Conservation (phyloP, 2,797 vertebrate genomes). For the Sebastes diploproa region DNA sequence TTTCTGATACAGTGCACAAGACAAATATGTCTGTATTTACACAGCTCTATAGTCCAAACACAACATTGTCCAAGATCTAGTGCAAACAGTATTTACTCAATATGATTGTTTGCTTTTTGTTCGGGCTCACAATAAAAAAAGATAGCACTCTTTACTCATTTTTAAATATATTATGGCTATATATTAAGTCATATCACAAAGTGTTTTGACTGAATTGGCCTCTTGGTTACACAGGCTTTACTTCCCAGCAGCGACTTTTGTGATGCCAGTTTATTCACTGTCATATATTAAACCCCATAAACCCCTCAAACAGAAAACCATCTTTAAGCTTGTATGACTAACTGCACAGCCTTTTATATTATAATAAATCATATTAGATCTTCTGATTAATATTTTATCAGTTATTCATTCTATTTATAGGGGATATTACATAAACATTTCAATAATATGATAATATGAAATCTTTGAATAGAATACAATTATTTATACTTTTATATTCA, state of each 20-base stretch:
- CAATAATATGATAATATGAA: not conserved
- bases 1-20: slow-evolving; percentile 70
- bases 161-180: slow-evolving; percentile 29
- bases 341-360: not conserved
- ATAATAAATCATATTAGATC: not conserved
- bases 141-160: slow-evolving; percentile 36
- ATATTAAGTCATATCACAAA: slow-evolving; percentile 30
- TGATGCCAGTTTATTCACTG: not conserved
- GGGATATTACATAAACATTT: not conserved
- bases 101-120: slow-evolving; percentile 54
- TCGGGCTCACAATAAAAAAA: slow-evolving; percentile 46
- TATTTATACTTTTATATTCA: not conserved
- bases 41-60: slow-evolving; percentile 67
- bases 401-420: not conserved
- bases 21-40: slow-evolving; percentile 69
- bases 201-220: slow-evolving; percentile 12
- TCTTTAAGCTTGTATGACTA: not conserved
- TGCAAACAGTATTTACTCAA: slow-evolving; percentile 65
- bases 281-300: slow-evolving; percentile 9
- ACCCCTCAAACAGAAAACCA: not conserved
- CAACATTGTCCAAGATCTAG: slow-evolving; percentile 51
- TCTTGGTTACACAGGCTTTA: slow-evolving; percentile 13
- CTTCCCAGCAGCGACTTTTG: slow-evolving; percentile 8
- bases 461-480: not conserved
- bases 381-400: not conserved